Evolutionary conservation across 2,888 invertebrate genomes (phyloP).

Genomic region (Tineola bisselliella): DNA sequence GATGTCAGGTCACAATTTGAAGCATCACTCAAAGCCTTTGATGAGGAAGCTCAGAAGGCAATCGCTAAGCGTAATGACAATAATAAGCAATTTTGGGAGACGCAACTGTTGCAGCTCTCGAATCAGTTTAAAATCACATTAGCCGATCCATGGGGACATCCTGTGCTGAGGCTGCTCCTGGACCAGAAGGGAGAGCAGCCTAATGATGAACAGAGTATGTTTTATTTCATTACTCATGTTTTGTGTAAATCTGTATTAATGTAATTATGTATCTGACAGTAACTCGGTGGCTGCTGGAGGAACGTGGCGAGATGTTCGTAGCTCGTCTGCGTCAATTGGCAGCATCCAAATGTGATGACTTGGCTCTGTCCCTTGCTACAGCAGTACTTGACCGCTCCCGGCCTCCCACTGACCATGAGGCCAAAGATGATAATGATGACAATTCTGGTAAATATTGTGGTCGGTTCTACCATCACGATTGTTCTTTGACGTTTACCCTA

Average conservation of each 20-base stretch:
- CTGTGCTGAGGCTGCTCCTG: slow-evolving; percentile 63
- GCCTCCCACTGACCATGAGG: slow-evolving; percentile 17
- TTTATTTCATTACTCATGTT: too few species aligned
- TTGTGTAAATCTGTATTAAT: too few species aligned
- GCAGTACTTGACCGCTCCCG: slow-evolving; percentile 65
- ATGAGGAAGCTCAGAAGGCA: slow-evolving; percentile 42
- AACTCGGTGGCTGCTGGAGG: slow-evolving; percentile 63
- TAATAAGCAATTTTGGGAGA: slow-evolving; percentile 33
- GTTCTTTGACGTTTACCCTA: too few species aligned
- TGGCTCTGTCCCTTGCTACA: slow-evolving; percentile 67
- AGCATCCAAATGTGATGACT: slow-evolving; percentile 69
- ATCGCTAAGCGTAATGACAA: slow-evolving; percentile 39
- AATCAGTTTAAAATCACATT: slow-evolving; percentile 65
- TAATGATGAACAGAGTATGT: slow-evolving; percentile 40
- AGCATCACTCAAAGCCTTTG: slow-evolving; percentile 38
- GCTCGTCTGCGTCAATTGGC: slow-evolving; percentile 71
- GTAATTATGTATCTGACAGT: neutral
- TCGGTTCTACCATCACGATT: too few species aligned
- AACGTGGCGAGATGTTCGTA: slow-evolving; percentile 68
- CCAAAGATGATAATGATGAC: slow-evolving; percentile 12
- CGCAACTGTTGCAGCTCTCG: slow-evolving; percentile 58
- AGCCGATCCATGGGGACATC: slow-evolving; percentile 64
- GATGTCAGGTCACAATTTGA: slow-evolving; percentile 35
- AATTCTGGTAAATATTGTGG: neutral
- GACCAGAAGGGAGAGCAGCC: slow-evolving; percentile 62